Base-by-base conservation (phyloP, 2,113 vertebrate genomes). In the Oriolus oriolus region DNA sequence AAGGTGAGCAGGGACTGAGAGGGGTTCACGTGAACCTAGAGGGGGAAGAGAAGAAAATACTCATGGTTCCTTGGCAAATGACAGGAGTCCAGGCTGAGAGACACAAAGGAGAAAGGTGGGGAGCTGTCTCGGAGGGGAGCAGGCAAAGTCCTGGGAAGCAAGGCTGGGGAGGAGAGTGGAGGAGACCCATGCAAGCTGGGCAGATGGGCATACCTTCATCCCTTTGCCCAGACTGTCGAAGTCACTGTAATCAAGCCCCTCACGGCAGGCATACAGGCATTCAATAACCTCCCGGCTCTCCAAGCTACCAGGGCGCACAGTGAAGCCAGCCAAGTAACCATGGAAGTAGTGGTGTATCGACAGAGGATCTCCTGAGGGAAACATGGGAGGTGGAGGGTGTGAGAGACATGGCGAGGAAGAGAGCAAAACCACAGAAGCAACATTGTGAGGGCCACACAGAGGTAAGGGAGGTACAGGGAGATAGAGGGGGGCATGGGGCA, bases 241-340 rank as follows among this genome's bases (percentile, higher is more conserved):
- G 98, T 99, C 99, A 92, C 99, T 99, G 80, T 99, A 99, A 98
- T 99, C 99, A 97, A 99, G 98, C 64, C 99, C 99, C 97, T 99
- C 99, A 97, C 99, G 98, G 97, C 99, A 99, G 97, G 99, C 99
- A 90, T 99, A 99, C 84, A 99, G 98, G 97, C 99, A 99, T 98
- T 99, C 99, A 95, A 99, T 99, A 97, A 99, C 99, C 94, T 99
- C 99, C 93, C 99, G 99, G 91, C 98, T 99, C 97, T 99, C 99
- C 98, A 99, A 98, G 86, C 98, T 99, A 84, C 99, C 99, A 52
- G 99, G 98, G 85, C 99, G 99, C 94, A 99, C 98, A 77, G 99
- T 99, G 97, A 99, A 99, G 89, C 99, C 99, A 77, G 99, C 99
- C 98, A 99, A 97, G 98, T 99, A 98, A 97, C 99, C 99, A 11